Evolutionary conservation across 1,140 invertebrate genomes (phyloP).

Genomic region (Heliconius himera): DNA sequence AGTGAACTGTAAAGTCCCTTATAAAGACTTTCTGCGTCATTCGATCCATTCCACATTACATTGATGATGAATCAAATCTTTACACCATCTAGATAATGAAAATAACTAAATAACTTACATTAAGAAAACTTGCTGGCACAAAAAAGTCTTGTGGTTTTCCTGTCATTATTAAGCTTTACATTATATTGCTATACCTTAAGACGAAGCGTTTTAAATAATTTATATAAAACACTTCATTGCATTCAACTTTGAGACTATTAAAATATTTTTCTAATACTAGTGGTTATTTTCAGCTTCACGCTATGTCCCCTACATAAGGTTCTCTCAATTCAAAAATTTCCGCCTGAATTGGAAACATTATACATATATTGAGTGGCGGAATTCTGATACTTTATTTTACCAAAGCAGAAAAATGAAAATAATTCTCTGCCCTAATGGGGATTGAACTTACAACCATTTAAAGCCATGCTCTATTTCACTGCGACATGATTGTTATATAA

Average conservation of each 20-base stretch:
- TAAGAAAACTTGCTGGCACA: neutral
- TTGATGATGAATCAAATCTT: neutral
- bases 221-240: neutral
- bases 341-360: too few relatives aligned
- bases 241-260: neutral
- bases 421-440: too few relatives aligned
- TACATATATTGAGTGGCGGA: too few relatives aligned
- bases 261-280: neutral
- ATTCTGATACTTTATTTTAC: too few relatives aligned
- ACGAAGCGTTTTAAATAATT: neutral
- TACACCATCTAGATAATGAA: neutral
- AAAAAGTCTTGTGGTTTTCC: neutral
- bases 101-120: neutral
- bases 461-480: too few relatives aligned
- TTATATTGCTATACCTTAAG: neutral
- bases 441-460: too few relatives aligned
- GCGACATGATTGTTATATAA: too few relatives aligned
- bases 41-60: slow-evolving; percentile 36
- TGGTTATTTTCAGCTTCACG: neutral
- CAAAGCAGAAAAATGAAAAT: too few relatives aligned
- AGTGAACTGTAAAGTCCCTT: slow-evolving; percentile 27
- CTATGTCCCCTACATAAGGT: too few relatives aligned
- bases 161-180: neutral
- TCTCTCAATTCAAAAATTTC: too few relatives aligned
- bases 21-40: slow-evolving; percentile 31